phyloP scores from a whole-genome alignment of 1,140 invertebrate genomes.

The Liolophura sinensis region DNA sequence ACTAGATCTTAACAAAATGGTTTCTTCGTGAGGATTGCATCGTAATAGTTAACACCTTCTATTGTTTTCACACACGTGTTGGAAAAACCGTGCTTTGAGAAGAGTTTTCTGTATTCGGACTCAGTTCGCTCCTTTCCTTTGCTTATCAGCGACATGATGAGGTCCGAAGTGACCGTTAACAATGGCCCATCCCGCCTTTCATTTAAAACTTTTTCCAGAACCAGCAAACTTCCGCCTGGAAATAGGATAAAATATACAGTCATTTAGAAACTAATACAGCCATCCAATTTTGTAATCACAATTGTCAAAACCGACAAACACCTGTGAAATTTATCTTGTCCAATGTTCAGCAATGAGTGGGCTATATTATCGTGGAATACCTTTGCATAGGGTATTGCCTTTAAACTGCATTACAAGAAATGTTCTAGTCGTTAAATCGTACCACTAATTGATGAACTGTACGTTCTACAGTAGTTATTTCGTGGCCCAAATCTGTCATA shows the following conservation, averaged over 20 bases:
- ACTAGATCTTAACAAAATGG: constrained; percentile 20
- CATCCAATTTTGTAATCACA: no score
- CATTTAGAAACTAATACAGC: no score
- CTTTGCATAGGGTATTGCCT: no score
- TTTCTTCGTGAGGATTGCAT: constrained; percentile 36
- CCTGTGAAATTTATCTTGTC: no score
- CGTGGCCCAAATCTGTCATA: background rate
- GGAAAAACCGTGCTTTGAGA: constrained; percentile 32
- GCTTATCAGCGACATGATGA: constrained; percentile 31
- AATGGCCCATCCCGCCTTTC: constrained; percentile 31
- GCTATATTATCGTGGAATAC: no score
- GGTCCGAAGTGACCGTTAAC: constrained; percentile 27
- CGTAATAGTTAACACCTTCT: constrained; percentile 28
- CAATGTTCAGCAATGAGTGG: no score
- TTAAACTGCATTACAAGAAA: no score
- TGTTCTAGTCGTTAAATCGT: no score
- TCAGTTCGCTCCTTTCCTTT: constrained; percentile 32
- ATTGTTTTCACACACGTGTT: constrained; percentile 30
- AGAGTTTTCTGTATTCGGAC: constrained; percentile 31
- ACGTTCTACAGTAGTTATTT: no score
- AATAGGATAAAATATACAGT: constrained; percentile 5
- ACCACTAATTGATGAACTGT: no score
- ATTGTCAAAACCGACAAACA: no score
- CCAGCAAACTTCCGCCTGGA: constrained; percentile 37
- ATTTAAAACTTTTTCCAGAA: constrained; percentile 36